A percentile compares a stretch with the other conserved stretches of the same genome.
Conservation (phyloP, 2,113 vertebrate species). For the Notiomystis cincta region DNA sequence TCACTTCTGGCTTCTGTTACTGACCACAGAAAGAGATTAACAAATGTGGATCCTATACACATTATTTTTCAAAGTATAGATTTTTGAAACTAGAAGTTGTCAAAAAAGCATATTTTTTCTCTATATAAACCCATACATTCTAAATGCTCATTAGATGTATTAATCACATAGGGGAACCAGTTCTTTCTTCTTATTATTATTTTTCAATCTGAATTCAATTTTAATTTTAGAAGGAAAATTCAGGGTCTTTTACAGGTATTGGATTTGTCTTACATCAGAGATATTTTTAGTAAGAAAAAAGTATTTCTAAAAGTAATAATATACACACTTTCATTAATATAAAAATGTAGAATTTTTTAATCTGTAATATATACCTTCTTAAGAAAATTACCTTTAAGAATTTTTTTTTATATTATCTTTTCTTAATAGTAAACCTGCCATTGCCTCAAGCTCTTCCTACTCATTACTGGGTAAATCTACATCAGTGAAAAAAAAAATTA, state of each 20-base stretch:
- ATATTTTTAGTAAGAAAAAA: not conserved
- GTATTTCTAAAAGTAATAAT: not conserved
- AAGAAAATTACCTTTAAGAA: not conserved
- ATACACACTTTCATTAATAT: fast-evolving
- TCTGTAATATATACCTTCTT: not conserved
- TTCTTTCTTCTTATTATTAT: fast-evolving
- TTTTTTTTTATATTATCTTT: not conserved
- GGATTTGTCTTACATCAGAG: fast-evolving
- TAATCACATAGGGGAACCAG: not conserved
- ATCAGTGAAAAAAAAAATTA: not conserved
- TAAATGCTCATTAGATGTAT: not conserved
- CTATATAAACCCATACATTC: not conserved
- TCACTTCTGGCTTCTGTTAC: not conserved
- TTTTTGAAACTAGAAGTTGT: not conserved
- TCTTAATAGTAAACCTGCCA: not conserved
- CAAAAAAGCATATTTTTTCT: not conserved
- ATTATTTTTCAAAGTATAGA: not conserved
- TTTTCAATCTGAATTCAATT: not conserved
- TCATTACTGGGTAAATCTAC: not conserved
- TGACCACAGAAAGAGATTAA: not conserved
- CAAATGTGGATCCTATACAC: not conserved
- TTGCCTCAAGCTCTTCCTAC: not conserved
- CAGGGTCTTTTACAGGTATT: not conserved
- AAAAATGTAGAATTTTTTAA: not conserved
- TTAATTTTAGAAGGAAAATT: not conserved